Evolutionary conservation across 1,140 invertebrate species (phyloP), one percentile per base, ranked within the genome.

Genomic region (Penaeus indicus): DNA sequence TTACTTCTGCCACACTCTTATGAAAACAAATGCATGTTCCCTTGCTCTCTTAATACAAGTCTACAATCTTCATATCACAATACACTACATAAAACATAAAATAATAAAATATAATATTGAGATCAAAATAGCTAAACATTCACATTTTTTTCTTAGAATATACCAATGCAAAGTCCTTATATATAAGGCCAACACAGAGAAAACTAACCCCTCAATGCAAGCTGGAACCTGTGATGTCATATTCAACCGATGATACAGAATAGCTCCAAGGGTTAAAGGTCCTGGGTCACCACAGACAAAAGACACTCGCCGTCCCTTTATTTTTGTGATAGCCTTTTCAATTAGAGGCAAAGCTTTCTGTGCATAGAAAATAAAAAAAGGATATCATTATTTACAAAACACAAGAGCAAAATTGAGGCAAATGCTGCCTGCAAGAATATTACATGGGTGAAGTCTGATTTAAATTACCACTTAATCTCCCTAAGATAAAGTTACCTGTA

Each of bases 251-350:
- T 64, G 21, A 27, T 80, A 27, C 61, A 86, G 11, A 42, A 80
- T 42, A 8, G 85, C 85, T 13, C 27, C 85, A n/a, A 86, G 62
- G 7, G 63, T 63, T 54, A 86, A 16, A 32, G 85, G 77, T 47
- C 77, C 85, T 11, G 38, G 10, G 27, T 86, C 85, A 7, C 85
- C 85, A 80, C 85, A 86, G 21, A 86, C 5, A 42, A 86, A 86
- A 11, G 85, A 69, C 1, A 25, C 32, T 19, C 85, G 38, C 11
- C 78, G 61, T 11, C 85, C 78, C 25, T 54, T 86, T 16, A 67
- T 27, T 18, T 86, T 64, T 3, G 32, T 19, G 13, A 80, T 16
- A 8, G 32, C 22, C 27, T 69, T 80, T 7, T 86, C 63, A 25
- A 67, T 27, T 3, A 86, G 19, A 22, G 22, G n/a, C 19, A n/a